phyloP scores from a whole-genome alignment of 2,888 invertebrate genomes.

The Psylliodes chrysocephalus region DNA sequence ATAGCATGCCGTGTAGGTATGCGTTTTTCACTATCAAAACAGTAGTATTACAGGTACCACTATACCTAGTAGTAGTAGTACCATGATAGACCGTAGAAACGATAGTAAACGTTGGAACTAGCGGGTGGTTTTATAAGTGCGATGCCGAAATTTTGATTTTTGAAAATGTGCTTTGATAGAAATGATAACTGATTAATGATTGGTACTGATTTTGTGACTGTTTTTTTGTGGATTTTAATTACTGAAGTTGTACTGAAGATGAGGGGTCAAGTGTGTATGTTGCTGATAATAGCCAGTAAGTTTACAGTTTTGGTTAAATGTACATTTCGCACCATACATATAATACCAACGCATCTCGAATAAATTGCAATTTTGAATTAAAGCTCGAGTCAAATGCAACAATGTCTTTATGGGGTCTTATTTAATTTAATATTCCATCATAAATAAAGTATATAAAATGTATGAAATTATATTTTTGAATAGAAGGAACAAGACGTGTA shows the following conservation, averaged over 20 bases:
- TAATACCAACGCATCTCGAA: too few species aligned
- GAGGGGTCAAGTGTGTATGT: background rate
- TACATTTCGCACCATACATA: too few species aligned
- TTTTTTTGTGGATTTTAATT: background rate
- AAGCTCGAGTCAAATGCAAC: too few species aligned
- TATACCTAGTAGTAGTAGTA: background rate
- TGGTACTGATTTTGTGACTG: background rate
- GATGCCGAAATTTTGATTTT: background rate
- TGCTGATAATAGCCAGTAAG: background rate
- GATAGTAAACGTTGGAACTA: background rate
- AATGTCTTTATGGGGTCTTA: too few species aligned
- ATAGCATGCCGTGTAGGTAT: constrained; percentile 6
- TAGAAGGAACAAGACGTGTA: too few species aligned
- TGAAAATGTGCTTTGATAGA: background rate
- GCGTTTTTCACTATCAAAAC: constrained; percentile 16
- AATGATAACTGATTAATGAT: background rate
- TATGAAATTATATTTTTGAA: too few species aligned
- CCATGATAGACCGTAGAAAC: background rate
- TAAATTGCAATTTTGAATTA: too few species aligned
- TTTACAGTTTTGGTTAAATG: too few species aligned
- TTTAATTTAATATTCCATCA: too few species aligned
- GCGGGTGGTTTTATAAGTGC: background rate
- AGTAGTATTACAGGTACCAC: constrained; percentile 6
- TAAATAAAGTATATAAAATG: too few species aligned
- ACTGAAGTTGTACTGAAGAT: background rate